Conservation (phyloP, 2,113 vertebrate genomes). For the Larimichthys crocea region DNA sequence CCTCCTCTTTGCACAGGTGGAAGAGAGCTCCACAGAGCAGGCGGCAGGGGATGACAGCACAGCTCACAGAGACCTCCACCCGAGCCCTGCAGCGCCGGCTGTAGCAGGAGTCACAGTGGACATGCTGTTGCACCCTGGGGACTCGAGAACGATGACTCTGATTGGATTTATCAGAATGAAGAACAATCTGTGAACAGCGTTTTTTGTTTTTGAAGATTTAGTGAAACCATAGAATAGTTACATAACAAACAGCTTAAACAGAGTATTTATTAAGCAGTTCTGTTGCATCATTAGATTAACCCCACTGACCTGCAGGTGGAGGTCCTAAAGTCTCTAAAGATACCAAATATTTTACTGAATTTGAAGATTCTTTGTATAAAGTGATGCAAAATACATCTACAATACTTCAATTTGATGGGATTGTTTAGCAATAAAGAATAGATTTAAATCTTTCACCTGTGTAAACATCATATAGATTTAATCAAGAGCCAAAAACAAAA, state of each 20-base stretch:
- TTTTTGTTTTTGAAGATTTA: background rate
- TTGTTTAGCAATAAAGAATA: background rate
- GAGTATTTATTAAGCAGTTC: background rate
- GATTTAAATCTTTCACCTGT: background rate
- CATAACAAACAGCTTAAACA: background rate
- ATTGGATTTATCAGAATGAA: background rate
- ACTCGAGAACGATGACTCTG: constrained; percentile 81
- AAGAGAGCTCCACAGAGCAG: constrained; percentile 91
- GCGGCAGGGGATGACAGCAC: constrained; percentile 86
- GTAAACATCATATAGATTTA: background rate
- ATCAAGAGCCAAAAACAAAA: background rate
- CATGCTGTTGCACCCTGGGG: constrained; percentile 80
- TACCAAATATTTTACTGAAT: background rate
- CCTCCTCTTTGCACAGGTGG: constrained; percentile 96
- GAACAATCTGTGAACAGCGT: background rate
- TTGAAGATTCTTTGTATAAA: background rate
- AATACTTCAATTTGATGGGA: background rate
- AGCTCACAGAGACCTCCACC: constrained; percentile 86
- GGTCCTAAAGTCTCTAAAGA: background rate
- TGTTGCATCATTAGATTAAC: background rate
- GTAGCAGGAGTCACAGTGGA: constrained; percentile 92
- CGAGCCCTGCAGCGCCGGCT: constrained; percentile 86
- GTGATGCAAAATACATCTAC: background rate
- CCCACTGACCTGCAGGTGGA: background rate
- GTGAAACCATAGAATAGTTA: background rate